Conservation (phyloP, 2,797 vertebrate species). For the Microctenopoma steveboyesi region DNA sequence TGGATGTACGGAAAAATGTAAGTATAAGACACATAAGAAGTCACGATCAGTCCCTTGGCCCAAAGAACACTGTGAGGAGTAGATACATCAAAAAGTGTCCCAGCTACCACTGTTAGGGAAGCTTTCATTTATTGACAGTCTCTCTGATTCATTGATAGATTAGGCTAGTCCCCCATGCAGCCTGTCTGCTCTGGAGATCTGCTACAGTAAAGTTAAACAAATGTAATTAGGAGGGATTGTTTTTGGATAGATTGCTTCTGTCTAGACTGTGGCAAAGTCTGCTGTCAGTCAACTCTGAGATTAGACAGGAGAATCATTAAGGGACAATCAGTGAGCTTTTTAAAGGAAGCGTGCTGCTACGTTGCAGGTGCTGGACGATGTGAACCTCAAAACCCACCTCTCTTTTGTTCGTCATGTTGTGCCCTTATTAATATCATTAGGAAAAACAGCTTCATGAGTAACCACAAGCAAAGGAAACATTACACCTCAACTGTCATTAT, state of each 20-base stretch:
- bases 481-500: neutral
- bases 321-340: neutral
- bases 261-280: slow-evolving; percentile 3
- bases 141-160: slow-evolving; percentile 21
- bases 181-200: slow-evolving; percentile 25
- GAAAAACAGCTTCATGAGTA: neutral
- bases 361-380: neutral
- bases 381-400: neutral
- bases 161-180: slow-evolving; percentile 13
- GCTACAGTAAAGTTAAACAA: slow-evolving; percentile 23
- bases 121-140: slow-evolving; percentile 47
- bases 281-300: slow-evolving; percentile 44
- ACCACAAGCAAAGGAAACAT: neutral
- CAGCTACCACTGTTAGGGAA: slow-evolving; percentile 20
- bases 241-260: slow-evolving; percentile 38
- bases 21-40: slow-evolving; percentile 42
- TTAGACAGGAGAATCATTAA: slow-evolving; percentile 12
- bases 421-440: neutral
- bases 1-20: slow-evolving; percentile 15
- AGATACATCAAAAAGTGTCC: slow-evolving; percentile 52
- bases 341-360: neutral
- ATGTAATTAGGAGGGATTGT: slow-evolving; percentile 35
- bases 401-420: neutral
- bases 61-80: slow-evolving; percentile 12
- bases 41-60: slow-evolving; percentile 7